Percentiles rank a stretch among this genome's conserved stretches.
These are phyloP conservation scores for Lobophora halterata DNA, from an alignment of 2,888 invertebrate genomes.

Conservation along the genomic window DNA sequence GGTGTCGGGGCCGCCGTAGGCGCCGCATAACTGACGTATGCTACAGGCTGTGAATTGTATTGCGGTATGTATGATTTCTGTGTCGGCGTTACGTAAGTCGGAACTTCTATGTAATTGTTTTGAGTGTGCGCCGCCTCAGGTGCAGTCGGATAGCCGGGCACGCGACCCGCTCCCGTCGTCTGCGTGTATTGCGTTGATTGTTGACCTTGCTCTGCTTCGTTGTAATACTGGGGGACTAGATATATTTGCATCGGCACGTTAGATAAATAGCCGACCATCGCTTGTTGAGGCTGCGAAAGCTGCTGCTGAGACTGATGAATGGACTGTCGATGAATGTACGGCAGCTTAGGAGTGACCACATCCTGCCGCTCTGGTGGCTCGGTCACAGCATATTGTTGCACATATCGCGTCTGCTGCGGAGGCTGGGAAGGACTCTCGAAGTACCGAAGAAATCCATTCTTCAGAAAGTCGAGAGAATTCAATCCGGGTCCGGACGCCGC, in stretches of 20 bases:
- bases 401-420: slow-evolving; percentile 54
- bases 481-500: slow-evolving; percentile 36
- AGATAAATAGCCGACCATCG: slow-evolving; percentile 67
- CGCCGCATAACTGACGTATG: slow-evolving; percentile 52
- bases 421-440: slow-evolving; percentile 47
- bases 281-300: slow-evolving; percentile 45
- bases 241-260: slow-evolving; percentile 74
- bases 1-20: slow-evolving; percentile 51
- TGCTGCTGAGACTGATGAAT: slow-evolving; percentile 12
- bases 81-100: slow-evolving; percentile 50
- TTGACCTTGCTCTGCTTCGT: slow-evolving; percentile 48
- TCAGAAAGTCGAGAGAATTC: slow-evolving; percentile 57
- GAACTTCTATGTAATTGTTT: slow-evolving; percentile 58
- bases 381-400: slow-evolving; percentile 70
- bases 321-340: slow-evolving; percentile 33
- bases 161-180: slow-evolving; percentile 35
- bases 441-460: slow-evolving; percentile 55
- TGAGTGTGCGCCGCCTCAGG: slow-evolving; percentile 55
- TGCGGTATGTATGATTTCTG: slow-evolving; percentile 55
- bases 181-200: slow-evolving; percentile 48
- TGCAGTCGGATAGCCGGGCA: slow-evolving; percentile 42
- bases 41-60: slow-evolving; percentile 43
- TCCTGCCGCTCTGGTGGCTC: slow-evolving; percentile 57
- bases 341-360: slow-evolving; percentile 36
- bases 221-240: slow-evolving; percentile 70